Conservation (phyloP, 1,140 invertebrate species). For the Mycetomoellerius zeteki region DNA sequence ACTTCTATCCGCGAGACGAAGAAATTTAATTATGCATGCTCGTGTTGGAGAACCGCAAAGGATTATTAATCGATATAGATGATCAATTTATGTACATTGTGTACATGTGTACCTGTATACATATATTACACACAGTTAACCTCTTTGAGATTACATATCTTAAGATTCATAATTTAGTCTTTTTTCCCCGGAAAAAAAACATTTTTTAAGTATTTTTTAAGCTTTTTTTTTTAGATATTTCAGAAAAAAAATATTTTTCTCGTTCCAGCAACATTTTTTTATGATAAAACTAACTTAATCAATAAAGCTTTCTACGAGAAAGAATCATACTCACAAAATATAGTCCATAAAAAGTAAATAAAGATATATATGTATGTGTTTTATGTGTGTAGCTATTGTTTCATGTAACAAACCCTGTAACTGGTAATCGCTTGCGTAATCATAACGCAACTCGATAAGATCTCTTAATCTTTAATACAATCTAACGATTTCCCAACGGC, state of each 20-base stretch:
- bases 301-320: background rate
- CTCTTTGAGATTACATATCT: background rate
- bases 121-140: background rate
- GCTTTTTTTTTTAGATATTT: background rate
- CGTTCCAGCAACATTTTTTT: background rate
- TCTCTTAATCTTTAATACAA: slow-evolving; percentile 29
- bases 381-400: background rate
- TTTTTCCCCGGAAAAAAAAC: background rate
- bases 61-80: slow-evolving; percentile 22
- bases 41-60: slow-evolving; percentile 14
- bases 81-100: too few species aligned
- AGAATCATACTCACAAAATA: background rate
- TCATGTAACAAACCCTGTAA: background rate
- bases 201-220: background rate
- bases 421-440: slow-evolving; percentile 34
- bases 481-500: slow-evolving; percentile 43
- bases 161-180: background rate
- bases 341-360: background rate
- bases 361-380: background rate
- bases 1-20: slow-evolving; percentile 5
- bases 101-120: background rate
- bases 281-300: background rate
- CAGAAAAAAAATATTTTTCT: background rate
- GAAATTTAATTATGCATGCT: slow-evolving; percentile 38
- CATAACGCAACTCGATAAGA: slow-evolving; percentile 27